A percentile compares a stretch with the other conserved stretches of the same genome.
Conservation (phyloP, 2,888 invertebrate species). For the Apodemia mormo region DNA sequence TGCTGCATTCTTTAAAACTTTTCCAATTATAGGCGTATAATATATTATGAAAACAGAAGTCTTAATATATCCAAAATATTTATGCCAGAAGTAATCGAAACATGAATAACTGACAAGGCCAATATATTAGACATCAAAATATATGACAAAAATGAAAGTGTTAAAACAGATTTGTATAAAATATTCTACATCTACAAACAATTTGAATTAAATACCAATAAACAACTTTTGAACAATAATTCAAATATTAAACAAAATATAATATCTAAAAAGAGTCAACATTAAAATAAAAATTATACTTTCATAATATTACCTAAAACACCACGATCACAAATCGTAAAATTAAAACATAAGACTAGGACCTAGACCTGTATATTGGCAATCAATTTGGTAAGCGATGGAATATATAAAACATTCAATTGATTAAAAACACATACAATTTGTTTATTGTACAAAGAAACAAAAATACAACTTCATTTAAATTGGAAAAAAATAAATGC, state of each 20-base stretch:
- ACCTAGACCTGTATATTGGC: background rate
- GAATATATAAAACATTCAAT: background rate
- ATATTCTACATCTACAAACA: no score
- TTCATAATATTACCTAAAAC: background rate
- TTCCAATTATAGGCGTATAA: background rate
- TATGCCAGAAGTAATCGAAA: background rate
- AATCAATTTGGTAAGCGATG: background rate
- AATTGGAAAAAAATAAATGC: no score
- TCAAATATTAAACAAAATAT: background rate
- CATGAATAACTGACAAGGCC: no score
- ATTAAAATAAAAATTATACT: conserved; percentile 1
- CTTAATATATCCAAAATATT: background rate
- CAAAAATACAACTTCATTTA: no score
- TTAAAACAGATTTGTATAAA: no score
- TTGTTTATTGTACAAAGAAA: no score
- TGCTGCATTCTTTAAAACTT: background rate
- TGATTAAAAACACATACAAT: background rate
- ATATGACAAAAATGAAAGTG: no score
- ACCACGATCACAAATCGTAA: background rate
- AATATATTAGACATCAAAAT: no score
- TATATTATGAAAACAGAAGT: background rate
- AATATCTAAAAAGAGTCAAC: conserved; percentile 7
- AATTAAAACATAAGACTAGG: background rate
- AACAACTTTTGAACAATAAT: background rate
- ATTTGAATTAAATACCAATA: background rate